Base-by-base conservation (phyloP, 2,113 vertebrate genomes). In the Alces alces region DNA sequence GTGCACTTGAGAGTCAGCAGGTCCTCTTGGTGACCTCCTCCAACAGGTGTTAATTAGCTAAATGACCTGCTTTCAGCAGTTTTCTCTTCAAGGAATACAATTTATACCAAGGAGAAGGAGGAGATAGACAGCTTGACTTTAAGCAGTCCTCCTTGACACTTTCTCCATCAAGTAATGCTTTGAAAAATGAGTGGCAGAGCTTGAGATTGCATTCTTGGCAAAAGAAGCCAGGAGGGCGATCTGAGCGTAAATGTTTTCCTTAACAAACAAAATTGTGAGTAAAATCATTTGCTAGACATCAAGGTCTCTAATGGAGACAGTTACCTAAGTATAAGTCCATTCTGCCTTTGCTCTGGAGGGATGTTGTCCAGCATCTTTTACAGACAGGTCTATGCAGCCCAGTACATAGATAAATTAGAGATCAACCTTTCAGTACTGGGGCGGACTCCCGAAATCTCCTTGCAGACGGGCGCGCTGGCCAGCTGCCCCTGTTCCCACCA, bases 71-170 rank as follows among this genome's bases (percentile, higher is more conserved):
- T 96, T 93, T 90, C 39, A 88, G 28, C 2, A 86, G 2, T 47
- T 84, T 83, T 43, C 28, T 79, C 58, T 93, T 86, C 66, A 60
- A 87, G 27, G 7, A 45, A 95, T 52, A 55, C 10, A 57, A 88
- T 45, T 39, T 58, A 76, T 66, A 90, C 33, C 90, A 70, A 97
- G 92, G n/a, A 36, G 64, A 36, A 70, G n/a, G 9, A 91, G 13
- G 5, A 85, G 33, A 92, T n/a, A 30, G 16, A 84, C 19, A 73
- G 4, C 10, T 66, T 89, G 64, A 86, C 30, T 90, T 95, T 50
- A 93, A 91, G 57, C 43, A 91, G 89, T 85, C 16, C 9, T 54
- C 30, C 52, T 96, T 57, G 43, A 60, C 73, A 96, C 27, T 87
- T 27, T 87, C 73, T 85, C 3, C 30, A 76, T 82, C 14, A 90